Conservation (phyloP, 2,797 vertebrate genomes). For the Arrhamphus sclerolepis region DNA sequence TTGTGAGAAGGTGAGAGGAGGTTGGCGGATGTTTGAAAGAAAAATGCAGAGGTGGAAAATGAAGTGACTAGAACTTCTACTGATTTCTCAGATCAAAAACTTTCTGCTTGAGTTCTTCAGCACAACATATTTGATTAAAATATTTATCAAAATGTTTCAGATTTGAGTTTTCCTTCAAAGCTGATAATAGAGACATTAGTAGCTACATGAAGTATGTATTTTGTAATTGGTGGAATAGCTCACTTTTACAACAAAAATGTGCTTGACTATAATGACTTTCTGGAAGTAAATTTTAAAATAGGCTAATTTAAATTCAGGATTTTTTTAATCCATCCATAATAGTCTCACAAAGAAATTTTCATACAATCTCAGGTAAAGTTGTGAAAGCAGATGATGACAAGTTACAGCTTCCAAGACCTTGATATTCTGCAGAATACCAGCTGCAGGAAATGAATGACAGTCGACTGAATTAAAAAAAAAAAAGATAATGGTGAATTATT, state of each 20-base stretch:
- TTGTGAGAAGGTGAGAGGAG: not conserved
- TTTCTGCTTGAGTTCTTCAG: not conserved
- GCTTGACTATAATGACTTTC: no score
- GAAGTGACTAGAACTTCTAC: constrained; percentile 5
- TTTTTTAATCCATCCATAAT: not conserved
- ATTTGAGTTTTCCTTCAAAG: not conserved
- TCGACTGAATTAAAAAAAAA: not conserved
- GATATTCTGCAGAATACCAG: constrained; percentile 11
- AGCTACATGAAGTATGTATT: no score
- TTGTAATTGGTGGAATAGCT: no score
- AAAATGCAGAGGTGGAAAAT: constrained; percentile 2
- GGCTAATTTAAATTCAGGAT: not conserved
- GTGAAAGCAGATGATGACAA: constrained; percentile 1
- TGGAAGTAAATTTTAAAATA: no score
- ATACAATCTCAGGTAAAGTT: not conserved
- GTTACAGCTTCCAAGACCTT: not conserved
- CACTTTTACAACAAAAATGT: no score
- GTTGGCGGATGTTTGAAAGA: not conserved
- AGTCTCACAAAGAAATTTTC: not conserved
- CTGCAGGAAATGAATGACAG: constrained; percentile 3
- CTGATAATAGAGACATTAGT: not conserved
- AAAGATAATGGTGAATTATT: not conserved
- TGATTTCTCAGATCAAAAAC: not conserved
- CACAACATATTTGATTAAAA: not conserved
- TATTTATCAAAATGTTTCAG: not conserved